Base-by-base conservation (phyloP, 2,113 vertebrate genomes). In the Nothobranchius kuhntae region DNA sequence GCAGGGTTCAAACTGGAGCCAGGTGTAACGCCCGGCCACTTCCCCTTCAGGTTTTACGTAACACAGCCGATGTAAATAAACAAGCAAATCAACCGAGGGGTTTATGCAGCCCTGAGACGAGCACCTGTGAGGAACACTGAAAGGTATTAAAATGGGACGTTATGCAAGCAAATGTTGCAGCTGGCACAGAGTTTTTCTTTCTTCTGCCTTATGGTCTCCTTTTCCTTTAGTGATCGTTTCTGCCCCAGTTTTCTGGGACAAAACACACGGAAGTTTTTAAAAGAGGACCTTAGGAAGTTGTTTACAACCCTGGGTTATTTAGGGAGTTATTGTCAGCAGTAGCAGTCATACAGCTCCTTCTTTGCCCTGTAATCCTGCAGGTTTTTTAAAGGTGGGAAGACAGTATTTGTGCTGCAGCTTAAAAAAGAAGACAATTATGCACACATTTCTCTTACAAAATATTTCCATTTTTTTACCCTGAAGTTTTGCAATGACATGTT, bases 1-100 rank as follows among this genome's bases (percentile, higher is more conserved):
- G 65, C 17, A 46, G 77, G 78, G 62, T 71, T 85, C 71, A 72
- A 80, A 68, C 26, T 24, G 70, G 77, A 82, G 84, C 73, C 87
- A 89, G 85, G 85, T 90, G 87, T 77, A 63, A 75, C 36, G 87
- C 89, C 76, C 2, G 15, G 81, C 61, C 65, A 46, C 55, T 65
- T 71, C 4, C 61, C 65, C 78, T 77, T 61, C 24, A 13, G 78
- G 72, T 60, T 78, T 82, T 35, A 50, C 66, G 52, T 48, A 48
- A 73, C 62, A 61, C 44, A 50, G n/a, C 56, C 17, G 51, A 66
- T 47, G 65, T 72, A 46, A 80, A 78, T 75, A 74, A 78, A 74
- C 36, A 60, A 53, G 53, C 45, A 68, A 73, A 82, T 67, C 44
- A 84, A 76, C 38, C 9, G 44, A 84, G 52, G 60, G 54, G 45